These are phyloP conservation scores for Ardeotis arabs DNA, from an alignment of 2,113 vertebrate species.

Conservation along the genomic window DNA sequence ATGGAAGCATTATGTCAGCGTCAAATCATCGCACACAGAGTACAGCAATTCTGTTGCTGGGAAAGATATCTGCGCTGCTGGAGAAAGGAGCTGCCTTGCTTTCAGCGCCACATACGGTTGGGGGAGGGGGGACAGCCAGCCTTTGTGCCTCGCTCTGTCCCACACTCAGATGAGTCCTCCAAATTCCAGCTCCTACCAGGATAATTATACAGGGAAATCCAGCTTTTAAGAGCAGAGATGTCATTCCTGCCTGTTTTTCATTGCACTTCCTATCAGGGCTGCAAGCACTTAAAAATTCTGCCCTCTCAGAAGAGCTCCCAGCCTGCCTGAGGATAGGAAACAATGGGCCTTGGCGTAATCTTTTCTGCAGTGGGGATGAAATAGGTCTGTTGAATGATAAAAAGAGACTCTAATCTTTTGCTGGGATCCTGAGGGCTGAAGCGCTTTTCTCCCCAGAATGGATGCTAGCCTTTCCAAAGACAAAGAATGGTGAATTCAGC, in stretches of 20 bases:
- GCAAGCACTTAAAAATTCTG: background rate
- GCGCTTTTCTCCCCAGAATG: background rate
- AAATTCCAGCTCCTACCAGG: background rate
- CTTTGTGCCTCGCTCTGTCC: background rate
- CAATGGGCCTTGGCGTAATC: background rate
- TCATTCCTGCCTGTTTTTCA: background rate
- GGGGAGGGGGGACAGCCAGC: background rate
- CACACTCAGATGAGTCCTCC: background rate
- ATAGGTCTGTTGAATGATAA: background rate
- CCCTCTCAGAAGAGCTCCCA: background rate
- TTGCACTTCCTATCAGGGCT: background rate
- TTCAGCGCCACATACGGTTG: background rate
- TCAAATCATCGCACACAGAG: background rate
- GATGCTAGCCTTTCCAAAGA: conserved; percentile 22
- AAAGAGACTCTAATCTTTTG: background rate
- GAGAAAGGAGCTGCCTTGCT: background rate
- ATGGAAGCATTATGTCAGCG: background rate
- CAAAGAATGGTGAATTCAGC: background rate
- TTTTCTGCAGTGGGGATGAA: background rate
- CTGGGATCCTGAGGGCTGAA: background rate
- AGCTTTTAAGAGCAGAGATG: background rate
- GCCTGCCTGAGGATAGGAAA: background rate
- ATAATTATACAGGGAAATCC: background rate
- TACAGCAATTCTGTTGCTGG: background rate
- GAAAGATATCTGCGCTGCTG: background rate